Percentiles rank a stretch among this genome's conserved stretches.
phyloP scores from a whole-genome alignment of 2,797 vertebrate species.

The Chiloscyllium punctatum region DNA sequence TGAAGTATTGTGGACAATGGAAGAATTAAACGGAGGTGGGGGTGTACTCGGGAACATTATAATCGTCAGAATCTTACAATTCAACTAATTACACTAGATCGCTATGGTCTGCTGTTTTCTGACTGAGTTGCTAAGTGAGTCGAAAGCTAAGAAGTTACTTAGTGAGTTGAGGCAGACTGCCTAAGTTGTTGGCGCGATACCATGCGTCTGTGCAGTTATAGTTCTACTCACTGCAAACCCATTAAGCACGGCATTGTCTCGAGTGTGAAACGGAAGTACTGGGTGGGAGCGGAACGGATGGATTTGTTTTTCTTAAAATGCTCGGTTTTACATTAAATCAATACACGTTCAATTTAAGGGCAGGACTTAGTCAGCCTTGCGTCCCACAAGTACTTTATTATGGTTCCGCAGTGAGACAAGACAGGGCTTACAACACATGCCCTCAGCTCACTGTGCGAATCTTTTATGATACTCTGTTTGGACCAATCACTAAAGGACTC shows the following conservation, averaged over 20 bases:
- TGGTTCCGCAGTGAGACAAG: background rate
- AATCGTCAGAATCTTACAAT: background rate
- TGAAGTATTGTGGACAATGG: background rate
- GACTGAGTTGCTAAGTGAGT: background rate
- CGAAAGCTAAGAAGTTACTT: background rate
- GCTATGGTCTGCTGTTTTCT: background rate
- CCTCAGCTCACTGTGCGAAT: background rate
- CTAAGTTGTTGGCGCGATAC: background rate
- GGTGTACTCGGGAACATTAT: background rate
- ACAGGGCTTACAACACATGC: background rate
- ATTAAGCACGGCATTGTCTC: background rate
- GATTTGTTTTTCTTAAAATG: background rate
- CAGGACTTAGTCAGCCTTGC: background rate
- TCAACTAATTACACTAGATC: background rate
- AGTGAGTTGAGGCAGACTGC: background rate
- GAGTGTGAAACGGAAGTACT: background rate
- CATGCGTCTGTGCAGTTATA: background rate
- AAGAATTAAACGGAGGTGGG: background rate
- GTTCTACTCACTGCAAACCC: background rate
- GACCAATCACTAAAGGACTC: background rate
- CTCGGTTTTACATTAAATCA: conserved; percentile 17
- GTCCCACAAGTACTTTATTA: background rate
- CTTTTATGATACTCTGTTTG: conserved; percentile 1
- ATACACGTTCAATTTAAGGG: conserved; percentile 8
- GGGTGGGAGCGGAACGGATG: background rate